phyloP scores from a whole-genome alignment of 64 coral and sea anemone genomes.

The Exaiptasia diaphana region DNA sequence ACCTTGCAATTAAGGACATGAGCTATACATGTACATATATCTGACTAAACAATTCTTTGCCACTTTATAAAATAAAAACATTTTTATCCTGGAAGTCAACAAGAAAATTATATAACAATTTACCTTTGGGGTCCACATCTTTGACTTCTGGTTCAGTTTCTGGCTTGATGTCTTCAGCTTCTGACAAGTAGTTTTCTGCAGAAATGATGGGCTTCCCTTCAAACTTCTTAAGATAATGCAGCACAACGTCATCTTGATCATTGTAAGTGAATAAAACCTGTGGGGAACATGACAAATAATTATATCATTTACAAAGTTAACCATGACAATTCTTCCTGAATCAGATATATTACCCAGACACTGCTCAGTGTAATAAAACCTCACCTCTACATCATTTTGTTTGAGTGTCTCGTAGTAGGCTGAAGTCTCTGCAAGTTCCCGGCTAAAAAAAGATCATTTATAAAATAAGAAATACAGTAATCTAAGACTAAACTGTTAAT shows the following conservation, averaged over 20 bases:
- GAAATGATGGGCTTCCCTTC: constrained; percentile 68
- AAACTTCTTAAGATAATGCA: constrained; percentile 75
- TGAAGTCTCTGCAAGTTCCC: constrained; percentile 90
- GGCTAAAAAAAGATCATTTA: constrained; percentile 29
- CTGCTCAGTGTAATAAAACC: no score
- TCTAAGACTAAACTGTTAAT: not conserved
- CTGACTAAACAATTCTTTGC: no score
- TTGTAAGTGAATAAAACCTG: constrained; percentile 89
- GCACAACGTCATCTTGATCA: constrained; percentile 78
- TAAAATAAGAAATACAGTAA: no score
- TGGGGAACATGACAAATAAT: not conserved
- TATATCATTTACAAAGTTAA: not conserved
- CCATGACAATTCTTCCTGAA: not conserved
- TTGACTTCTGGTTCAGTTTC: constrained; percentile 18
- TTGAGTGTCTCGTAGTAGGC: constrained; percentile 84
- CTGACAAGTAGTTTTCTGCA: constrained; percentile 77
- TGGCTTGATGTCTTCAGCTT: constrained; percentile 26
- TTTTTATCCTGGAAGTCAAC: no score
- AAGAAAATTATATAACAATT: not conserved
- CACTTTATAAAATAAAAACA: no score
- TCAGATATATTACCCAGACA: not conserved
- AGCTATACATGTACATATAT: no score
- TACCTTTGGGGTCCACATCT: not conserved
- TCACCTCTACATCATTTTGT: constrained; percentile 75
- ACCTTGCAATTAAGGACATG: no score